Conservation (phyloP, 2,113 vertebrate species). For the Passerina amoena region DNA sequence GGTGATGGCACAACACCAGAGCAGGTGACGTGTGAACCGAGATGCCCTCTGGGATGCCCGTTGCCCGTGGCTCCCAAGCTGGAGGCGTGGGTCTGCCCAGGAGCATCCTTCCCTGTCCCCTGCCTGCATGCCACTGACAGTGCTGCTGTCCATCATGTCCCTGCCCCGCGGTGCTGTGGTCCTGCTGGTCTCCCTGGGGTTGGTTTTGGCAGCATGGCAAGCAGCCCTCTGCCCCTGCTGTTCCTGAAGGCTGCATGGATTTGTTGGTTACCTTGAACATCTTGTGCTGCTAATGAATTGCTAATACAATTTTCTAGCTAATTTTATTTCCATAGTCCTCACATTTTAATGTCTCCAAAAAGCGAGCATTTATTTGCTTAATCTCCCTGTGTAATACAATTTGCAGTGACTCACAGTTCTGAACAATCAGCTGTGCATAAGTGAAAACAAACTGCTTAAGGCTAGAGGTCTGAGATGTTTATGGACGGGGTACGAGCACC, state of each 20-base stretch:
- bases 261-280: background rate
- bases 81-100: background rate
- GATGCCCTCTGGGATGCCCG: fast-evolving
- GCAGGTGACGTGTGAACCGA: fast-evolving
- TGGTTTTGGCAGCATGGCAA: background rate
- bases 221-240: background rate
- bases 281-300: constrained; percentile 74
- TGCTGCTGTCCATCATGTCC: fast-evolving
- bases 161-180: fast-evolving
- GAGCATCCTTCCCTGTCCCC: background rate
- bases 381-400: constrained; percentile 71
- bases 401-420: constrained; percentile 64
- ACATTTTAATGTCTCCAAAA: constrained; percentile 70
- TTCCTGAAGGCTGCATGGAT: background rate
- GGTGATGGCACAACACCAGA: too few species aligned
- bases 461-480: constrained; percentile 18
- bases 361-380: constrained; percentile 71
- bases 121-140: fast-evolving
- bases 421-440: constrained; percentile 69
- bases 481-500: fast-evolving
- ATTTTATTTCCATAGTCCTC: constrained; percentile 77
- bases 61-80: background rate
- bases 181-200: background rate
- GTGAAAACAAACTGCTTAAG: constrained; percentile 62
- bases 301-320: constrained; percentile 78